phyloP scores from a whole-genome alignment of 2,113 vertebrate genomes.

The Neogale vison region DNA sequence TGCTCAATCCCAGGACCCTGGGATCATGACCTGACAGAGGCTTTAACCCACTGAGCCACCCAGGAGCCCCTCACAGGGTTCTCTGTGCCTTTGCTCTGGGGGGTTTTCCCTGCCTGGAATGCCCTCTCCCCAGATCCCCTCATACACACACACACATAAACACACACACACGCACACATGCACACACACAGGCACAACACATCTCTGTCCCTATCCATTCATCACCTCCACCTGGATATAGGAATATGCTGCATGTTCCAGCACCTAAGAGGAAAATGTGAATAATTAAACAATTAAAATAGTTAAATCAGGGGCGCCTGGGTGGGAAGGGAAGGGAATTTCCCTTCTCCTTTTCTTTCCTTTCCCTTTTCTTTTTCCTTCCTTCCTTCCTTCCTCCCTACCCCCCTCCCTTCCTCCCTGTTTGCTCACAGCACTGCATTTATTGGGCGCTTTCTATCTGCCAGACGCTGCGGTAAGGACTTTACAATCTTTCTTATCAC shows the following conservation, averaged over 20 bases:
- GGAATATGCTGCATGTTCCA: background rate
- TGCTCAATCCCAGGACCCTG: no score
- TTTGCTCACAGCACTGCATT: background rate
- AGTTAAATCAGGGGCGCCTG: background rate
- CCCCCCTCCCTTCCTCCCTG: background rate
- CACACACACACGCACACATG: background rate
- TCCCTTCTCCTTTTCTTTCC: background rate
- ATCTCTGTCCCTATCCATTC: background rate
- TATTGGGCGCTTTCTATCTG: background rate
- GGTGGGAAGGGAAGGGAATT: no score
- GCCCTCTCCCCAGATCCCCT: background rate
- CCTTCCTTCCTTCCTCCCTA: fast-evolving
- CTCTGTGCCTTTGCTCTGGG: background rate
- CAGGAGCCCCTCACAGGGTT: background rate
- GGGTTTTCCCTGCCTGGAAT: background rate
- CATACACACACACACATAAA: no score
- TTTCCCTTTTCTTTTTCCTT: background rate
- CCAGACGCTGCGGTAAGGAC: background rate
- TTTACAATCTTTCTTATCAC: background rate
- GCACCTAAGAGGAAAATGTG: background rate
- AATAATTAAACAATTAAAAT: background rate
- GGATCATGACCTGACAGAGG: no score
- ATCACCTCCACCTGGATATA: background rate
- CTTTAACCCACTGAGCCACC: no score
- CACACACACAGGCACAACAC: background rate